These are phyloP conservation scores for Ondatra zibethicus DNA, from an alignment of 2,113 vertebrate species.

Conservation along the genomic window DNA sequence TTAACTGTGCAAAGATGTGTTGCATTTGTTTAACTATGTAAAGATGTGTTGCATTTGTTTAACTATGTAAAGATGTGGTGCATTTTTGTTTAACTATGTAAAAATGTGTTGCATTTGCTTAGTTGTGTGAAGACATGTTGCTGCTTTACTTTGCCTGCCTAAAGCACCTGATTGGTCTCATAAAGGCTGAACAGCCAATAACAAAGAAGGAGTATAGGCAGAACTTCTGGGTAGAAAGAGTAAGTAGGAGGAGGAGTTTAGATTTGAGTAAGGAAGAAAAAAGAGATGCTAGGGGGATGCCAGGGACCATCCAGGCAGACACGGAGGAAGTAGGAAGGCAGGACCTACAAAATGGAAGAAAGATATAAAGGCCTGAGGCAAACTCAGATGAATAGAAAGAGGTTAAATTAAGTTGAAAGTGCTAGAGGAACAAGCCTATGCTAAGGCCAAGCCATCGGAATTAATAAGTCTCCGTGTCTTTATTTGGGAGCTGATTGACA, in stretches of 20 bases:
- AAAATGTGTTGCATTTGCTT: not conserved
- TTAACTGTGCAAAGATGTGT: not conserved
- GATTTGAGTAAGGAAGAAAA: not conserved
- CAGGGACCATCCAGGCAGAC: not conserved
- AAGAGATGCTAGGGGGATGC: not conserved
- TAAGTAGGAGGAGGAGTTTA: not conserved
- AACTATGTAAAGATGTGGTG: too few relatives aligned
- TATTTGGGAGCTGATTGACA: not conserved
- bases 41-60: too few relatives aligned
- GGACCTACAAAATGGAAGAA: not conserved
- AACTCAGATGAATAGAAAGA: not conserved
- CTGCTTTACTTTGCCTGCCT: not conserved
- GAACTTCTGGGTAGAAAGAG: not conserved
- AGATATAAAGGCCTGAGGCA: not conserved
- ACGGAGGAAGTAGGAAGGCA: not conserved
- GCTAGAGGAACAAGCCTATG: not conserved
- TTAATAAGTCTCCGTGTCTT: not conserved
- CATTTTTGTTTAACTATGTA: too few relatives aligned
- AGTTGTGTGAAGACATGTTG: too few relatives aligned
- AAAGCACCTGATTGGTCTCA: not conserved
- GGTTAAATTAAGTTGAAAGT: not conserved
- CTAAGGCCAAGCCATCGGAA: not conserved
- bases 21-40: too few relatives aligned
- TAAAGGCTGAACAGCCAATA: not conserved
- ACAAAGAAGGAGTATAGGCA: not conserved